Conservation (phyloP, 2,888 invertebrate species). For the Epirrhoe tristata region DNA sequence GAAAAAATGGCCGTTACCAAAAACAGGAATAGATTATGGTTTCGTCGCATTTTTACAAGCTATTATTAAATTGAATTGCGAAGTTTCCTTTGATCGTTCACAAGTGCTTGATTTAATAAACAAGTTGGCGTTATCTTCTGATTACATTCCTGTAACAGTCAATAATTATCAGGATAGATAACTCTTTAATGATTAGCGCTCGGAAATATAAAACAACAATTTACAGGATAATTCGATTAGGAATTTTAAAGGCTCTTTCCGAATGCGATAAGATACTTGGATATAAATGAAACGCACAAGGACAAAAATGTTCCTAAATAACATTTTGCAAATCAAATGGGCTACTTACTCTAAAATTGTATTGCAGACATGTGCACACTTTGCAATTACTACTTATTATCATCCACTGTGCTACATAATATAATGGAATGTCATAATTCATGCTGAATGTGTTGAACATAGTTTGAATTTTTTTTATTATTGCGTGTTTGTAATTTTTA, state of each 20-base stretch:
- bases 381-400: background rate
- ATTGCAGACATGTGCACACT: background rate
- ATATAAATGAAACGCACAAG: background rate
- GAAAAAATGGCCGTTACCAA: background rate
- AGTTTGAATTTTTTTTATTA: background rate
- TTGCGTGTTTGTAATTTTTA: background rate
- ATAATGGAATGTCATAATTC: background rate
- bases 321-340: background rate
- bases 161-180: slow-evolving; percentile 11
- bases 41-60: background rate
- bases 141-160: slow-evolving; percentile 17
- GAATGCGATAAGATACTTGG: slow-evolving; percentile 10
- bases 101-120: slow-evolving; percentile 22
- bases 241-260: slow-evolving; percentile 16
- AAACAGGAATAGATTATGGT: background rate
- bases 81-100: slow-evolving; percentile 16
- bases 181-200: slow-evolving; percentile 10
- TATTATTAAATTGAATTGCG: background rate
- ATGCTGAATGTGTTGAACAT: background rate
- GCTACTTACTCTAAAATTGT: background rate
- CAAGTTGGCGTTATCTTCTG: slow-evolving; percentile 15
- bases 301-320: background rate
- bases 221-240: slow-evolving; percentile 6
- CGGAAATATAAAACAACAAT: slow-evolving; percentile 16
- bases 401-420: background rate